Percentiles rank a stretch among this genome's conserved stretches.
Conservation (phyloP, 2,113 vertebrate species). For the Blennius ocellaris region DNA sequence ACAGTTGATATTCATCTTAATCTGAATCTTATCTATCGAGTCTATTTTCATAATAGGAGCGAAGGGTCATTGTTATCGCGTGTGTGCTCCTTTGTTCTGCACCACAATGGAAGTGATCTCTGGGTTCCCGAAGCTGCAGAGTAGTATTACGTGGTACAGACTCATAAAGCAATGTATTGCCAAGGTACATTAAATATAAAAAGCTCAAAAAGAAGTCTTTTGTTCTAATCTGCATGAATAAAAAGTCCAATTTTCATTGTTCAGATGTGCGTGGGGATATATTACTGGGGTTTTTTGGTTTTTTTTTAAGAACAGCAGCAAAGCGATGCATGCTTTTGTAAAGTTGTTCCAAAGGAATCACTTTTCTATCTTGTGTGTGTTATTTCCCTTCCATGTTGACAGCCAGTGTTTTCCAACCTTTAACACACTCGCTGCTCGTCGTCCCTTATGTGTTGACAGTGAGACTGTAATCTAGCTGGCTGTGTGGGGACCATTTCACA, state of each 20-base stretch:
- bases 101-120: background rate
- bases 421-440: conserved; percentile 49
- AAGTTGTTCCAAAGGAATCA: background rate
- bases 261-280: too few species aligned
- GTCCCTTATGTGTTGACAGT: conserved; percentile 63
- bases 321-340: background rate
- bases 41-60: conserved; percentile 7
- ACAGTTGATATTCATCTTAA: conserved; percentile 39
- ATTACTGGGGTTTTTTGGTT: too few species aligned
- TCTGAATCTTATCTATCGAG: conserved; percentile 33
- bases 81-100: conserved; percentile 7
- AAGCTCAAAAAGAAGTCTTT: too few species aligned
- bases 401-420: conserved; percentile 60
- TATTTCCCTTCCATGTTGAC: conserved; percentile 34
- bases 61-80: conserved; percentile 19
- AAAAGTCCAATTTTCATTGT: too few species aligned
- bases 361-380: conserved; percentile 1
- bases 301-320: background rate
- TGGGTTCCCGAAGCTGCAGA: background rate
- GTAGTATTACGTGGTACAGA: background rate
- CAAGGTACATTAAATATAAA: background rate
- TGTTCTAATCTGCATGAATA: too few species aligned
- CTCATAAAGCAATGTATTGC: background rate
- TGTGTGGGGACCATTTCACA: conserved; percentile 67
- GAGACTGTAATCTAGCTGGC: conserved; percentile 66